Conservation (phyloP, 2,888 invertebrate species). For the Pandemis corylana region DNA sequence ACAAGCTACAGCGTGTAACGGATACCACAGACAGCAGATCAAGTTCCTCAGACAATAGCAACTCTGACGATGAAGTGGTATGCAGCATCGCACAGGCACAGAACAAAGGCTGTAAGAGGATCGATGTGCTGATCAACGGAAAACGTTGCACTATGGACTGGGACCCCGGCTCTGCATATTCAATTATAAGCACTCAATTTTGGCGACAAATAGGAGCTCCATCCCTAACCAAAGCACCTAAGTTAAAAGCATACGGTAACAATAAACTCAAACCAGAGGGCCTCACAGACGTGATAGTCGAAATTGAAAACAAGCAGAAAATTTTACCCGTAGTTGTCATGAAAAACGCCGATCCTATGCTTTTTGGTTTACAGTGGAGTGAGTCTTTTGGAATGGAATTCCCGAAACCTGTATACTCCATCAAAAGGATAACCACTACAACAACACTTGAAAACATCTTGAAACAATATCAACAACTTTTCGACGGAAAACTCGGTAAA, state of each 20-base stretch:
- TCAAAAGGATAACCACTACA: slow-evolving; percentile 8
- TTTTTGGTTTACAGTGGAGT: slow-evolving; percentile 23
- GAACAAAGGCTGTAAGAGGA: not conserved
- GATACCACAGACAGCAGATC: not conserved
- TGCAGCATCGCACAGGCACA: not conserved
- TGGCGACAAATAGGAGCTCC: slow-evolving; percentile 4
- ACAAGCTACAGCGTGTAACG: not conserved
- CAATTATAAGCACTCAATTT: not conserved
- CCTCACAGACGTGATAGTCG: not conserved
- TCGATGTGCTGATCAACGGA: not conserved
- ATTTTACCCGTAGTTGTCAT: not conserved
- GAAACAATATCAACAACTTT: no score
- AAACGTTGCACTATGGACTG: not conserved
- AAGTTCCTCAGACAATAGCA: not conserved
- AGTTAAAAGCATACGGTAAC: not conserved
- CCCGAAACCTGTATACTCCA: no score
- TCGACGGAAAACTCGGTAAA: no score
- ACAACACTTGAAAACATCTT: slow-evolving; percentile 9
- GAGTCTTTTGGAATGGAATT: slow-evolving; percentile 14
- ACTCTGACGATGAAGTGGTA: not conserved
- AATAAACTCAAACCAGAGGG: not conserved
- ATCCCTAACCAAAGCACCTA: not conserved
- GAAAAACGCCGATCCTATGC: not conserved
- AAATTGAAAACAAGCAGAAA: not conserved
- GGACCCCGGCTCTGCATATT: not conserved